Evolutionary conservation across 2,888 invertebrate species (phyloP).

Genomic region (Amorpha juglandis): DNA sequence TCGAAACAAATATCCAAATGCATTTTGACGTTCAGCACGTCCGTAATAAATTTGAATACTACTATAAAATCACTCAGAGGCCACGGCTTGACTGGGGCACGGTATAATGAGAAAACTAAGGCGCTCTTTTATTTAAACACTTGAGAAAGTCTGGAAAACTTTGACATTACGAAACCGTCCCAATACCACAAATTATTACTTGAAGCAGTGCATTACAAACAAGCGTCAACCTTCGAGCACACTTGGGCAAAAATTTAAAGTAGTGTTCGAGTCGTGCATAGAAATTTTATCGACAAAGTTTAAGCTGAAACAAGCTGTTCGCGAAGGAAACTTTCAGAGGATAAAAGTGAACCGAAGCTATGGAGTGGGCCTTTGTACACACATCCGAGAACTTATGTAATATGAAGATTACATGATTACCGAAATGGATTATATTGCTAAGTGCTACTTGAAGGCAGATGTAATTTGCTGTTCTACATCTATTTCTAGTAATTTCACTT

Average conservation of each 20-base stretch:
- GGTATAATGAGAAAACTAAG: too few relatives aligned
- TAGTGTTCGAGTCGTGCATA: too few relatives aligned
- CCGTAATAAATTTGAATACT: too few relatives aligned
- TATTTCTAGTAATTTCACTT: too few relatives aligned
- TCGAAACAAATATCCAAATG: too few relatives aligned
- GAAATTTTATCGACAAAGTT: constrained; percentile 14
- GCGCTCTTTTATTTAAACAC: background rate
- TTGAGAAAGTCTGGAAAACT: background rate
- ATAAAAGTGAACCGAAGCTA: background rate
- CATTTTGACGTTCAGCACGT: too few relatives aligned
- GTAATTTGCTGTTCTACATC: too few relatives aligned
- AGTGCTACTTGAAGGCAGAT: too few relatives aligned
- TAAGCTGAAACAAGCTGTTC: background rate
- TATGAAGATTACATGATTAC: background rate
- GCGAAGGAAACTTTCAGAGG: background rate
- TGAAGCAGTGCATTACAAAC: background rate
- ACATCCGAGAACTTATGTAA: background rate
- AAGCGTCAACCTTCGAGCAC: constrained; percentile 4
- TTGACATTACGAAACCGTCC: background rate
- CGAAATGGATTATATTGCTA: too few relatives aligned
- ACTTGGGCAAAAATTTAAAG: background rate
- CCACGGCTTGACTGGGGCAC: too few relatives aligned
- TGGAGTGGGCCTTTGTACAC: background rate
- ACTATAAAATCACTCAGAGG: too few relatives aligned
- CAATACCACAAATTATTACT: background rate